Conservation (phyloP, 2,113 vertebrate genomes). For the Sinosuthora webbiana region DNA sequence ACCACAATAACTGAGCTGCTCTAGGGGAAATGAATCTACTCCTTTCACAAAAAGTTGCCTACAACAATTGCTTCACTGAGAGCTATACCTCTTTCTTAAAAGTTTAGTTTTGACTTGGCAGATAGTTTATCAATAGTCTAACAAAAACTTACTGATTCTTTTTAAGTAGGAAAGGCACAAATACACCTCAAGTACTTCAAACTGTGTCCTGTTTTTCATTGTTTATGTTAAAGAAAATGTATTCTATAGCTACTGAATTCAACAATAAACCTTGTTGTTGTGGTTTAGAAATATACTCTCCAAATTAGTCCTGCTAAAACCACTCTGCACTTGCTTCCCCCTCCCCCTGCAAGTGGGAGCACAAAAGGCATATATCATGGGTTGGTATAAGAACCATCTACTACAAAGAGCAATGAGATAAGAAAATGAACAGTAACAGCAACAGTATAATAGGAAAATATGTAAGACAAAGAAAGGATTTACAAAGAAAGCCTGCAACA, state of each 20-base stretch:
- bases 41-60: background rate
- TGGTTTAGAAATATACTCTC: background rate
- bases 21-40: background rate
- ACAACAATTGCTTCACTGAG: background rate
- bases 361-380: background rate
- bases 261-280: background rate
- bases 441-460: background rate
- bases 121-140: background rate
- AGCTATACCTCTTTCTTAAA: background rate
- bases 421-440: background rate
- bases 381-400: background rate
- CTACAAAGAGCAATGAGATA: background rate
- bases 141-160: background rate
- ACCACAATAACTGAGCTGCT: background rate
- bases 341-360: background rate
- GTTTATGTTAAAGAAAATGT: background rate
- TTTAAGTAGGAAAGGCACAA: background rate
- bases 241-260: background rate
- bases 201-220: background rate
- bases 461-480: background rate
- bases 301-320: background rate
- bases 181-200: background rate
- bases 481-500: background rate
- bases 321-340: background rate
- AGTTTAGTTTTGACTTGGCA: background rate